Conservation (phyloP, 2,888 invertebrate species). For the Rotaria socialis region DNA sequence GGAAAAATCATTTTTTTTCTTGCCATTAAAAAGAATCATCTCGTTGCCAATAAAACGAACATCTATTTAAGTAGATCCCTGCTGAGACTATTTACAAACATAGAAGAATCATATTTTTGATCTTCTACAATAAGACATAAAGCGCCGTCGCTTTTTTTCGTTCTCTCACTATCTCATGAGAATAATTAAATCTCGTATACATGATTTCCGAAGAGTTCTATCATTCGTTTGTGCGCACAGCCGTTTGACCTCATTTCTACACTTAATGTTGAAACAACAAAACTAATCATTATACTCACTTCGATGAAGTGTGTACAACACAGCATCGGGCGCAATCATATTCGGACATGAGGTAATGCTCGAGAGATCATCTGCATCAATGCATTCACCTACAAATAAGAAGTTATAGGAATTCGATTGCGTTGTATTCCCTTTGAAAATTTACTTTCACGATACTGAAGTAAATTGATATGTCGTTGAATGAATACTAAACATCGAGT, state of each 20-base stretch:
- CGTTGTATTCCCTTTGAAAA: background rate
- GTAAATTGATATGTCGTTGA: conserved; percentile 28
- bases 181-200: too few species aligned
- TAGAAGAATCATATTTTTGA: too few species aligned
- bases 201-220: too few species aligned
- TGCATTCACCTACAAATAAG: conserved; percentile 13
- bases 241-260: background rate
- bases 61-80: too few species aligned
- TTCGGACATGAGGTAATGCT: background rate
- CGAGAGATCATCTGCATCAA: background rate
- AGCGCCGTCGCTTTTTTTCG: too few species aligned
- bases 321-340: conserved; percentile 18
- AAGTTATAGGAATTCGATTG: background rate
- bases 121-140: too few species aligned
- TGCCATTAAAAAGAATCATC: too few species aligned
- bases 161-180: too few species aligned
- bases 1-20: too few species aligned
- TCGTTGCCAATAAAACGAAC: too few species aligned
- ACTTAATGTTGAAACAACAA: background rate
- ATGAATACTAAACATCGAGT: conserved; percentile 28
- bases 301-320: conserved; percentile 19
- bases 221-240: background rate
- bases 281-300: background rate
- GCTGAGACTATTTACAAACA: too few species aligned
- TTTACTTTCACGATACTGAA: conserved; percentile 35